A percentile compares a stretch with the other conserved stretches of the same genome.
These are phyloP conservation scores for Pangasius mekongensis DNA, from an alignment of 2,797 vertebrate genomes.

Conservation along the genomic window DNA sequence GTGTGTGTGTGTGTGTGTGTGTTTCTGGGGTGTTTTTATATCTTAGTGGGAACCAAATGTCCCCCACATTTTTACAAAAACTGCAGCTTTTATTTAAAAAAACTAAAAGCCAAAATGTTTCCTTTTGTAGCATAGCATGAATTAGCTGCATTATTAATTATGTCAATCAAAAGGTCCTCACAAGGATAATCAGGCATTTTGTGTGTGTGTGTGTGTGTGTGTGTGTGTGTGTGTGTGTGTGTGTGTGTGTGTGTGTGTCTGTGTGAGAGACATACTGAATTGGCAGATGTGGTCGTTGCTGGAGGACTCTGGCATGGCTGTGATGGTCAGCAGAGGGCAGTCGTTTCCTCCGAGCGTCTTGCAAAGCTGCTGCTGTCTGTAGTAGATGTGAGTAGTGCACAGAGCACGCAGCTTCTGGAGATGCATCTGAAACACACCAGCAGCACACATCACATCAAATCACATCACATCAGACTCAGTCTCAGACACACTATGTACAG, in stretches of 20 bases:
- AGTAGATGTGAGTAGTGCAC: conserved; percentile 90
- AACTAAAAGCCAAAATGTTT: background rate
- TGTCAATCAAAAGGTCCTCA: background rate
- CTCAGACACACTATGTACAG: too few species aligned
- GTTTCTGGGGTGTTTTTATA: background rate
- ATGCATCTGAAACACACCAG: conserved; percentile 85
- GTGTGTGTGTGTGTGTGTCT: background rate
- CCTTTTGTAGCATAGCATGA: background rate
- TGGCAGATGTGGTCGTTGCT: conserved; percentile 91
- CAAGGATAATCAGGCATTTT: background rate
- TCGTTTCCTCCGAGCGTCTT: conserved; percentile 90
- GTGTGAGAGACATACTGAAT: conserved; percentile 88
- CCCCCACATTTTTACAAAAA: background rate
- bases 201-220: conserved; percentile 8
- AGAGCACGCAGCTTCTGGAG: conserved; percentile 89
- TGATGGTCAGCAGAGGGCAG: conserved; percentile 96
- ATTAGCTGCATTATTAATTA: background rate
- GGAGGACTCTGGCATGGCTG: conserved; percentile 93
- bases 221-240: background rate
- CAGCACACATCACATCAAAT: background rate
- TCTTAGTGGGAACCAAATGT: too few species aligned
- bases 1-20: background rate
- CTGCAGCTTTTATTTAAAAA: background rate
- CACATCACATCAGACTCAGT: background rate
- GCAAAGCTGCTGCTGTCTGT: conserved; percentile 89